Conservation (phyloP, 92 coral and sea anemone species). For the Parazoanthus darwini region DNA sequence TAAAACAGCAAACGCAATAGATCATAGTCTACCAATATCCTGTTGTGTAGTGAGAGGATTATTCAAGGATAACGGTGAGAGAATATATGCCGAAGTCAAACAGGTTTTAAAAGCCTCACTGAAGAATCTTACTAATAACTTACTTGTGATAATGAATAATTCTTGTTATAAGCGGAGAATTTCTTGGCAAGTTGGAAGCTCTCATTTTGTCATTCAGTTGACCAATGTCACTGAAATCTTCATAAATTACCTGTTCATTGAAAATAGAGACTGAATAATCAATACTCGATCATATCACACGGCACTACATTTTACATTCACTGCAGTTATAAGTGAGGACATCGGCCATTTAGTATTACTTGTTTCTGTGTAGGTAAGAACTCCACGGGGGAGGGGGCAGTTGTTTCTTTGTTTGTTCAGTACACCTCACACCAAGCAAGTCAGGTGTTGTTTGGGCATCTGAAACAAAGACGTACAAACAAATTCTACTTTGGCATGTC, state of each 20-base stretch:
- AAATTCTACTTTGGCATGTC: too few relatives aligned
- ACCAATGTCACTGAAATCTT: constrained; percentile 95
- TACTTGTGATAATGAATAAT: constrained; percentile 96
- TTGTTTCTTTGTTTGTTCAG: background rate
- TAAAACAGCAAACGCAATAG: too few relatives aligned
- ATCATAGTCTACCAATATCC: too few relatives aligned
- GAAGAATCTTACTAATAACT: constrained; percentile 39
- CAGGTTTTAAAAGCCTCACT: too few relatives aligned
- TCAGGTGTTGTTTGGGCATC: too few relatives aligned
- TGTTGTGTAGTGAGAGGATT: too few relatives aligned
- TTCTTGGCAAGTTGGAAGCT: constrained; percentile 60
- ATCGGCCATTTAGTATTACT: background rate
- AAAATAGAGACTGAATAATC: background rate
- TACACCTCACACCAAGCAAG: too few relatives aligned
- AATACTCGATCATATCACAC: too few relatives aligned
- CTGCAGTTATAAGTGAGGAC: too few relatives aligned
- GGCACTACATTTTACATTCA: too few relatives aligned
- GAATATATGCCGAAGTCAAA: too few relatives aligned
- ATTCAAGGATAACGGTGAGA: background rate
- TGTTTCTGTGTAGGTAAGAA: background rate
- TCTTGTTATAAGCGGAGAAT: constrained; percentile 76
- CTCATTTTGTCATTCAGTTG: constrained; percentile 93
- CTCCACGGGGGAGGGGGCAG: background rate
- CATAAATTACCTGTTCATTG: constrained; percentile 83
- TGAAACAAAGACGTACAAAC: too few relatives aligned